Evolutionary conservation across 2,797 vertebrate genomes (phyloP), one percentile per base, ranked within the genome.

Genomic region (Phrynocephalus vlangalii): DNA sequence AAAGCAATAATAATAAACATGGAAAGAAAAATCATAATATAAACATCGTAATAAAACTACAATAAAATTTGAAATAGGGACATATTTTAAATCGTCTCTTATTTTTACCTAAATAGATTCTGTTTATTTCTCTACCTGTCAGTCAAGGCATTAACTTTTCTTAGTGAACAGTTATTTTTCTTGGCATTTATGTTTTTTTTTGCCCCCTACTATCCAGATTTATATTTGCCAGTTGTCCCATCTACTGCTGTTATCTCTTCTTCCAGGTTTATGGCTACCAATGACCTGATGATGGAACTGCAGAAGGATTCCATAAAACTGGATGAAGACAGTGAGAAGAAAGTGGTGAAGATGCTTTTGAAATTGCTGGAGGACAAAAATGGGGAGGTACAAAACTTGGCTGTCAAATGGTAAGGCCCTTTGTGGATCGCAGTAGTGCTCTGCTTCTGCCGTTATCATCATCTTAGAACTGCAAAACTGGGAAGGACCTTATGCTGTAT

Each of bases 251-350:
- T 66, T 85, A 0, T 76, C 0, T 86, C 5, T 83, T 79, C 48
- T 71, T 88, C 13, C 90, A 99, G 98, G 94, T 99, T 99, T 94
- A 99, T 99, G 98, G 98, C 99, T 87, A 99, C 98, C 56, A 99
- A 99, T 0, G 99, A 99, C 95, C 96, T 99, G 95, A 99, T 99
- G 98, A 94, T 98, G 77, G 98, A 99, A 96, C 96, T 99, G 78
- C 98, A 99, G 96, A 99, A 98, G 92, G 98, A 99, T 94, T 99
- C 98, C 5, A 98, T 99, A 81, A 99, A 99, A 89, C 95, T 99
- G 90, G 99, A 99, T 15, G 99, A 99, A 94, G 98, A 99, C 94
- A 98, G 98, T 0, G 98, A 99, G 95, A 98, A 97, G 88, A 99
- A 98, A 90, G 98, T 99, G 86, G 99, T 99, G 86, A 96, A 96